phyloP scores from a whole-genome alignment of 2,888 invertebrate species.

The Dynastes grantii region DNA sequence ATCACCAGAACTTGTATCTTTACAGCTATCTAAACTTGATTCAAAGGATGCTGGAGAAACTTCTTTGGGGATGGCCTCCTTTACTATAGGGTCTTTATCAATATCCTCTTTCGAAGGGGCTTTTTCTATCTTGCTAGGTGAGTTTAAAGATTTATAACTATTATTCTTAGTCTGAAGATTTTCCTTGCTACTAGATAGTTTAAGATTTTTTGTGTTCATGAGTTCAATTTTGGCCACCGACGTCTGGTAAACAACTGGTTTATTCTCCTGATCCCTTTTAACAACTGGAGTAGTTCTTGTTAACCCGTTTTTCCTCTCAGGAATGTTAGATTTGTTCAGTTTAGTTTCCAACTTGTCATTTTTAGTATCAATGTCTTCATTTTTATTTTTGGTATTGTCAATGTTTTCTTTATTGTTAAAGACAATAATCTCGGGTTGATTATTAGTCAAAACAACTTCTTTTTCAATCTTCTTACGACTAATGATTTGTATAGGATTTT shows the following conservation, averaged over 20 bases:
- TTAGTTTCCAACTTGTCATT: conserved; percentile 64
- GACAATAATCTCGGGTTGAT: conserved; percentile 54
- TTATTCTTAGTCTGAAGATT: conserved; percentile 24
- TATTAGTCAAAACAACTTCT: conserved; percentile 59
- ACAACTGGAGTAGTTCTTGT: conserved; percentile 76
- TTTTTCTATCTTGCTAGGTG: background rate
- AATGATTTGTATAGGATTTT: conserved; percentile 71
- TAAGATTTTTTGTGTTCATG: conserved; percentile 64
- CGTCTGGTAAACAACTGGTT: conserved; percentile 77
- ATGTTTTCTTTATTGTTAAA: conserved; percentile 67
- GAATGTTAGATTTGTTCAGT: conserved; percentile 56
- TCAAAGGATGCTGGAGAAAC: conserved; percentile 16
- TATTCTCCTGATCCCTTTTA: conserved; percentile 76
- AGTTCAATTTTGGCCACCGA: conserved; percentile 67
- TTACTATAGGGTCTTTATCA: background rate
- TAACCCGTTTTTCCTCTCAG: conserved; percentile 65
- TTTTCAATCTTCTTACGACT: conserved; percentile 63
- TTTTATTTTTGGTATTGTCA: conserved; percentile 64
- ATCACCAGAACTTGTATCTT: conserved; percentile 54
- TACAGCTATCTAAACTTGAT: conserved; percentile 51
- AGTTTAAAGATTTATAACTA: conserved; percentile 33
- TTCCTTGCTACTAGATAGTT: conserved; percentile 59
- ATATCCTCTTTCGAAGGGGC: background rate
- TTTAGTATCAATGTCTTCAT: conserved; percentile 62
- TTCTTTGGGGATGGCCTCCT: background rate